Evolutionary conservation across 2,113 vertebrate genomes (phyloP).

Genomic region (Epinephelus moara): DNA sequence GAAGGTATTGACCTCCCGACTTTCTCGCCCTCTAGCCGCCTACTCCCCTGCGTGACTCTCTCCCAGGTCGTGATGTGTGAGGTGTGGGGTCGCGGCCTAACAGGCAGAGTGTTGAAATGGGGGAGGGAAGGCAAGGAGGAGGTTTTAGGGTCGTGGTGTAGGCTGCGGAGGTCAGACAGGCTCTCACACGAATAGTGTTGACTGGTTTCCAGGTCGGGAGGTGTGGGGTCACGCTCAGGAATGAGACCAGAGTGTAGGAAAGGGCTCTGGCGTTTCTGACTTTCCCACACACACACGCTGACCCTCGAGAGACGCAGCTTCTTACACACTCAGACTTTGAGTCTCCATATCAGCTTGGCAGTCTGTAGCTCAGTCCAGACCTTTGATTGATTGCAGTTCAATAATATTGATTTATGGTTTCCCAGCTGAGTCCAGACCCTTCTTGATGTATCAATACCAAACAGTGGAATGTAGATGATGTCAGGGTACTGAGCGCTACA

Average conservation of each 20-base stretch:
- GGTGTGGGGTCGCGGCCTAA: conserved; percentile 45
- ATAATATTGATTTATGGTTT: conserved; percentile 74
- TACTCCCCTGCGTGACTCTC: conserved; percentile 15
- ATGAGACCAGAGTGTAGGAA: conserved; percentile 38
- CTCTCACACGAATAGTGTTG: conserved; percentile 63
- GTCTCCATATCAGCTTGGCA: conserved; percentile 64
- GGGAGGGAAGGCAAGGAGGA: neutral
- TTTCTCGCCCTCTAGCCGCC: conserved; percentile 26
- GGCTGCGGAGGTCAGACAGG: conserved; percentile 48
- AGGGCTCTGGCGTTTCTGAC: conserved; percentile 30
- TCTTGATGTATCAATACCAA: conserved; percentile 57
- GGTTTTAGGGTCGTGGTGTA: conserved; percentile 13
- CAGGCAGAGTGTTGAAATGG: conserved; percentile 44
- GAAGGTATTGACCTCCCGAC: conserved; percentile 79
- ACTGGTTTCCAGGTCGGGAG: conserved; percentile 52
- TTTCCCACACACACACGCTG: conserved; percentile 45
- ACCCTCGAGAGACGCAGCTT: conserved; percentile 49
- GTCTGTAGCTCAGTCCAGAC: conserved; percentile 57
- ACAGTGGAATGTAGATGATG: conserved; percentile 28
- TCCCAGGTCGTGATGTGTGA: conserved; percentile 40
- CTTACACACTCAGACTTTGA: conserved; percentile 71
- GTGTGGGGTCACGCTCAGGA: conserved; percentile 44
- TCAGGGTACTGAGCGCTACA: conserved; percentile 27
- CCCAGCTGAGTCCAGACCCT: conserved; percentile 57
- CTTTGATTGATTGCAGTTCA: conserved; percentile 76